Base-by-base conservation (phyloP, 1,140 invertebrate species). In the Diprion similis region DNA sequence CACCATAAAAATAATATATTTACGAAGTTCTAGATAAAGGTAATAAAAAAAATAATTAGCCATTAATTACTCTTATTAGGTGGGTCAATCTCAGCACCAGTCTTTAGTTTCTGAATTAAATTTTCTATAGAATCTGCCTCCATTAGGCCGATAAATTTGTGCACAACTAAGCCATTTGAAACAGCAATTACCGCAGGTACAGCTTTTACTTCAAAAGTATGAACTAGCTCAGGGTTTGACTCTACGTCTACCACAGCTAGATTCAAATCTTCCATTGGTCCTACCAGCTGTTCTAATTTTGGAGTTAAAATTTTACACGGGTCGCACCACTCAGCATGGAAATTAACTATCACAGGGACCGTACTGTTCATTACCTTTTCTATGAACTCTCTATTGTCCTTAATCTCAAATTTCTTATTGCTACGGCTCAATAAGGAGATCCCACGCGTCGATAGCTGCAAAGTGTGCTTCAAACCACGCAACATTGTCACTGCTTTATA, bases 291-390 rank as follows among this genome's bases (percentile, higher is more conserved):
- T 83, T 96, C 94, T 79, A 99, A 90, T 84, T 97, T 94, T 13
- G 97, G 97, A 13, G 95, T 97, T 2, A 99, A 89, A 72, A 98
- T 93, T 88, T 98, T 98, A 85, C 98, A 99, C 0, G 98, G 98
- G 81, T 97, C 96, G 88, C 98, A 95, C 98, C 98, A 99, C 77
- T 96, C 94, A 7, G 95, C 95, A 80, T 96, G 95, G 82, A 95
- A 96, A 85, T 95, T 95, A 3, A 96, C 94, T 85, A 96, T 94
- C 9, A 96, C 94, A 37, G 95, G 94, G 78, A 93, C 92, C 59
- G 91, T 90, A 80, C 93, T 95, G 81, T 95, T 94, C 91, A 95
- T 94, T 46, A 95, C 94, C 90, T 95, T 92, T 19, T 86, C 81
- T 51, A 90, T 82, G 81, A 92, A 92, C 71, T 91, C 90, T 46